Base-by-base conservation (phyloP, 2,888 invertebrate genomes). In the Scrobipalpa costella region DNA sequence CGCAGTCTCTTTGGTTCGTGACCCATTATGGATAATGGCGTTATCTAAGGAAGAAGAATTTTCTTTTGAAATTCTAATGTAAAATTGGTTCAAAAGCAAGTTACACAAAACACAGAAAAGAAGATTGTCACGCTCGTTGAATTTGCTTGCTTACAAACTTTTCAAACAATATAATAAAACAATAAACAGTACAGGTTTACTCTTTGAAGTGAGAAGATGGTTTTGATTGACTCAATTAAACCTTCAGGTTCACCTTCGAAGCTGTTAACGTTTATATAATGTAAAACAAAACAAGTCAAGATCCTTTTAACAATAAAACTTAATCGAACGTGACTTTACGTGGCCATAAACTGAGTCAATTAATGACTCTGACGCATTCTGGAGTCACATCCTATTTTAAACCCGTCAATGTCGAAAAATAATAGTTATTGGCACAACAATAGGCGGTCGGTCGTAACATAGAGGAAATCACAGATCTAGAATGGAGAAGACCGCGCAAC, bases 361-460 rank as follows among this genome's bases (percentile, higher is more conserved):
- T 55, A 55, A 55, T 55, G 13, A 33, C 27, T 55, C 27, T 55
- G 55, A 55, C 33, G 55, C 33, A 33, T 27, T 55, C 33, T 27
- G 55, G 55, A 34, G 55, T 21, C 58, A 65, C 44, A 64, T 62
- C 64, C 64, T 61, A 66, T 61, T 66, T 66, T 65, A 60, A 63
- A 63, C 55, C 60, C 63, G 66, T 63, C 60, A 64, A 64, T 67
- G 61, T 63, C 63, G 57, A 60, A 62, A 61, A 65, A 63, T 33
- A 61, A 50, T 52, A 21, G 57, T 33, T 60, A 58, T 17, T 64
- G 66, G 67, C 63, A 63, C 64, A 63, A 71, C 69, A 70, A 68
- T 57, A 69, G 70, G 69, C 70, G 61, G 66, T 50, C 63, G 67
- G 68, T 44, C 44, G 44, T 44, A 38, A 38, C 13, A 38, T 27